Base-by-base conservation (phyloP, 2,888 invertebrate genomes). In the Hypomecis punctinalis region DNA sequence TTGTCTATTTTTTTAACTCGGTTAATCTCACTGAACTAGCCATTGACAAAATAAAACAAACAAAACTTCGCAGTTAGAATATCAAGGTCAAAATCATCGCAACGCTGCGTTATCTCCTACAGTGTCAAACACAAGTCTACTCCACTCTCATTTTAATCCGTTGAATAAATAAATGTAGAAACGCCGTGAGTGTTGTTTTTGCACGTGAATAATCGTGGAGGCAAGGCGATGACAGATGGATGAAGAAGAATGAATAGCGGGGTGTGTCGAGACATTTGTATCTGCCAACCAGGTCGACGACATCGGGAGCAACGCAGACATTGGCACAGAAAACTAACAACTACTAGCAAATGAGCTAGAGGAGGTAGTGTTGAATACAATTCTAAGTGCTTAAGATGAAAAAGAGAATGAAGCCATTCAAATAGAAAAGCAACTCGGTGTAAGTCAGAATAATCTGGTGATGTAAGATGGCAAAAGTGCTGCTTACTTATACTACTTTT, bases 261-360 rank as follows among this genome's bases (percentile, higher is more conserved):
- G 69, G 65, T 57, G 68, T 59, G 63, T 49, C 63, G 58, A 63
- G 69, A 68, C 68, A 72, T 74, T 69, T 65, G 67, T 69, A 60
- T 60, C 67, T 71, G 71, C 69, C 71, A 78, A 76, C 57, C 74
- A 68, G 78, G 76, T 72, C 76, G 71, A 57, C 68, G 70, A 65
- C 73, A 73, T 76, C 71, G 66, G 60, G 51, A 51, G 56, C 54
- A 43, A 47, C 53, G 46, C 36, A 56, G 46, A 64, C 42, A 5
- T 13, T n/a, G 43, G 43, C 56, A 60, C 10, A 46, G 56, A 60
- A 56, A 55, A 43, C 8, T 35, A 11, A 11, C n/a, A 40, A 37
- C 9, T 35, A 57, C 6, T 7, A 45, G 39, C 39, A 45, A 43
- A 48, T 23, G n/a, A 51, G 51, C 51, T 51, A 43, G n/a, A 13